Conservation (phyloP, 2,888 invertebrate genomes). For the Tanytarsus gracilentus region DNA sequence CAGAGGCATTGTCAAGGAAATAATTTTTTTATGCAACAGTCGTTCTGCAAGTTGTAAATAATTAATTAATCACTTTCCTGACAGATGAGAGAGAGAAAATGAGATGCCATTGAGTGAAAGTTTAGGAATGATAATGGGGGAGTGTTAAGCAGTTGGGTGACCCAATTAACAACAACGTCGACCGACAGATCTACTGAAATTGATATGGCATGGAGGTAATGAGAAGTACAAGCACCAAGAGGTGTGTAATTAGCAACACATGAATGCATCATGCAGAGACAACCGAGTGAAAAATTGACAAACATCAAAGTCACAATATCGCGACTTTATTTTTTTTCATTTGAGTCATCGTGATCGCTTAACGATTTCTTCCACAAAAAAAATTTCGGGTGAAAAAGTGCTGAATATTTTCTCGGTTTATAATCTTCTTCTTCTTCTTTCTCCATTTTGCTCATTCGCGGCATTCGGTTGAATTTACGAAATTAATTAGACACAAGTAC, state of each 20-base stretch:
- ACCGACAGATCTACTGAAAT: no score
- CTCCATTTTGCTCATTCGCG: neutral
- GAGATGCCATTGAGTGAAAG: neutral
- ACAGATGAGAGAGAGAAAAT: neutral
- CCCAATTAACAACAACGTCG: no score
- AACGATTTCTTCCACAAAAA: conserved; percentile 12
- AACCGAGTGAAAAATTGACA: neutral
- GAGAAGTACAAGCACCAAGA: no score
- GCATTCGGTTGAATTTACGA: conserved; percentile 6
- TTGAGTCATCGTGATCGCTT: conserved; percentile 21
- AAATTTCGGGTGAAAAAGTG: neutral
- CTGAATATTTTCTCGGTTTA: neutral
- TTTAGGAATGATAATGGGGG: no score
- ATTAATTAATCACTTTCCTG: neutral
- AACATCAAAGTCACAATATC: neutral
- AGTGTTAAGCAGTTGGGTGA: no score
- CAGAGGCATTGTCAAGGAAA: conserved; percentile 6
- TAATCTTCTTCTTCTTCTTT: conserved; percentile 4
- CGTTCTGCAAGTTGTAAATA: neutral
- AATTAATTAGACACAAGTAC: conserved; percentile 15
- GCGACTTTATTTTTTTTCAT: conserved; percentile 20
- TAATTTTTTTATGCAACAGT: conserved; percentile 1
- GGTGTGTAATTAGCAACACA: conserved; percentile 6
- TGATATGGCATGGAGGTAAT: no score
- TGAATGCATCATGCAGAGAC: neutral